A percentile compares a stretch with the other conserved stretches of the same genome.
phyloP scores from a whole-genome alignment of 2,113 vertebrate genomes.

The Nansenia antarctica region DNA sequence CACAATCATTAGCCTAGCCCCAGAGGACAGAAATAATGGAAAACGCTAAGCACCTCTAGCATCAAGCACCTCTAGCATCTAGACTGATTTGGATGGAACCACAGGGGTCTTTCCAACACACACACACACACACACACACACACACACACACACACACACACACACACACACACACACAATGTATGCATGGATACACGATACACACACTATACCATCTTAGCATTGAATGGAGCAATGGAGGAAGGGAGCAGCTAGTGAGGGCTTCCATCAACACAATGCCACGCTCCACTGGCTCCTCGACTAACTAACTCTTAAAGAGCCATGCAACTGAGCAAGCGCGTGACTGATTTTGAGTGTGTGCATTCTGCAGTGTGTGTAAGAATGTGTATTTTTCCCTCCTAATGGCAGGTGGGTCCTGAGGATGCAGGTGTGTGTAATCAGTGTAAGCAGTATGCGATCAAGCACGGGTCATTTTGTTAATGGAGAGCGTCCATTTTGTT shows the following conservation, averaged over 20 bases:
- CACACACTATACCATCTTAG: not conserved
- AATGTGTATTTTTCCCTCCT: slow-evolving; percentile 2
- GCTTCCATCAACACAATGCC: not conserved
- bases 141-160: not conserved
- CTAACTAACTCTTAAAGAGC: not conserved
- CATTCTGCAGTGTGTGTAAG: not conserved
- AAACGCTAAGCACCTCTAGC: too few relatives aligned
- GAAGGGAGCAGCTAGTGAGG: not conserved
- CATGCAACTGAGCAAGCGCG: not conserved
- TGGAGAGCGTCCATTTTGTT: slow-evolving; percentile 30
- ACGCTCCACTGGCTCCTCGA: not conserved
- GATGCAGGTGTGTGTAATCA: slow-evolving; percentile 7
- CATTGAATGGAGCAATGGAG: too few relatives aligned
- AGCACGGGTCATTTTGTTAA: slow-evolving; percentile 15
- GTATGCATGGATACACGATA: too few relatives aligned
- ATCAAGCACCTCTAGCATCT: not conserved
- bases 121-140: slow-evolving; percentile 4
- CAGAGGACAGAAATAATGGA: too few relatives aligned
- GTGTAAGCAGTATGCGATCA: slow-evolving; percentile 14
- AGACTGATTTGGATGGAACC: not conserved
- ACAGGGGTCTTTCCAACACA: not conserved
- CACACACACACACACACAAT: not conserved
- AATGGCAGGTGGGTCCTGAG: not conserved
- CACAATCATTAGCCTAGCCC: too few relatives aligned
- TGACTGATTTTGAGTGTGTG: not conserved